Percentiles rank a stretch among this genome's conserved stretches.
phyloP scores from a whole-genome alignment of 2,888 invertebrate genomes.

The Spisula subtruncata region DNA sequence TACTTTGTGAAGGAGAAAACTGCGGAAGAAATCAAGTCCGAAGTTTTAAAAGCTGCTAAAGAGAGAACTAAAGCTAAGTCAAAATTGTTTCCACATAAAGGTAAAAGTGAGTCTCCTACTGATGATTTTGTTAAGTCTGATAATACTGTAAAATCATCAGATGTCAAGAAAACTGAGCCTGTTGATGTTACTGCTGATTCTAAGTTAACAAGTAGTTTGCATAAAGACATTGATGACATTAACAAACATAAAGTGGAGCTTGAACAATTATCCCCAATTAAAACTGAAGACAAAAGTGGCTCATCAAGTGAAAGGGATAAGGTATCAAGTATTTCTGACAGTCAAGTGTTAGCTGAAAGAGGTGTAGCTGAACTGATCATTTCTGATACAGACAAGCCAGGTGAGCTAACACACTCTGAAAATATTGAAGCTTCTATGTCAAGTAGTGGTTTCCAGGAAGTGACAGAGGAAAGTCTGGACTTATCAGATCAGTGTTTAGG shows the following conservation, averaged over 20 bases:
- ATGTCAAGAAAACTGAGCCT: not conserved
- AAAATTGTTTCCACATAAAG: conserved; percentile 65
- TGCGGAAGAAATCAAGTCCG: conserved; percentile 70
- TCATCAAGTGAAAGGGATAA: not conserved
- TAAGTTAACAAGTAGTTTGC: not conserved
- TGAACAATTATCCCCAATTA: not conserved
- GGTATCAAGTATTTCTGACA: not conserved
- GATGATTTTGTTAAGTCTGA: not conserved
- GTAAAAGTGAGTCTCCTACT: conserved; percentile 16
- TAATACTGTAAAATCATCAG: not conserved
- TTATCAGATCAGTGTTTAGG: not conserved
- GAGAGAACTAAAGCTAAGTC: conserved; percentile 69
- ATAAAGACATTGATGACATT: not conserved
- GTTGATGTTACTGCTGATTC: not conserved
- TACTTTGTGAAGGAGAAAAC: conserved; percentile 58
- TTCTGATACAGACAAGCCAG: not conserved
- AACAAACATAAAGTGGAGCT: not conserved
- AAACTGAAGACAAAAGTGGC: not conserved
- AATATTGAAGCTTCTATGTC: not conserved
- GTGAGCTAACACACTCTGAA: not conserved
- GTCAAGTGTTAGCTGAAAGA: not conserved
- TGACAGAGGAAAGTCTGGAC: conserved; percentile 42
- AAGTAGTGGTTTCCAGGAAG: conserved; percentile 58
- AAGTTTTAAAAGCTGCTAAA: conserved; percentile 71
- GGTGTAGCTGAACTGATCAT: not conserved